These are phyloP conservation scores for Steinernema hermaphroditum DNA, from an alignment of 2,888 invertebrate genomes.

Conservation along the genomic window DNA sequence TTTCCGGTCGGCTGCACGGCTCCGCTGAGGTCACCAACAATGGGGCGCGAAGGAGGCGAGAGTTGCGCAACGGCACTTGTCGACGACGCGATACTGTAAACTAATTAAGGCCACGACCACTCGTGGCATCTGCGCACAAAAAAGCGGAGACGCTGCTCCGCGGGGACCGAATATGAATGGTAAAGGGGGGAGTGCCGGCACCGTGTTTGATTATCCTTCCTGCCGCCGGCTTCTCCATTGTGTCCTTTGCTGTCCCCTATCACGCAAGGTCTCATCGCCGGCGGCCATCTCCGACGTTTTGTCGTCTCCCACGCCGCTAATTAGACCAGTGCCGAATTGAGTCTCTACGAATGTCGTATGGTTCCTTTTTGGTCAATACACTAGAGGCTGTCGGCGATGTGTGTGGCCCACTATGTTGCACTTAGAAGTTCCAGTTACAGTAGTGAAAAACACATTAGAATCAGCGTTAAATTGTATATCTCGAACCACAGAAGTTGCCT, in stretches of 20 bases:
- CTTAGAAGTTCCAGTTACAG: no score
- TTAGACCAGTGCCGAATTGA: slow-evolving; percentile 28
- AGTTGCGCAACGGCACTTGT: slow-evolving; percentile 29
- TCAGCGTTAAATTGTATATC: no score
- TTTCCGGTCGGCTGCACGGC: slow-evolving; percentile 30
- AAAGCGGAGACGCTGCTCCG: slow-evolving; percentile 3
- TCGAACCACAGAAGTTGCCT: no score
- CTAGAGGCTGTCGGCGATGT: not conserved
- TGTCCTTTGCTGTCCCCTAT: slow-evolving; percentile 30
- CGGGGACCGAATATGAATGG: slow-evolving; percentile 22
- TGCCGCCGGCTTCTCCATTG: slow-evolving; percentile 1
- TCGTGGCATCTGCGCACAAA: not conserved
- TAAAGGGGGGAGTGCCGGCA: not conserved
- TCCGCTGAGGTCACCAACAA: slow-evolving; percentile 21
- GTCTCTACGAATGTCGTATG: no score
- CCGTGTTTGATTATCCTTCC: slow-evolving; percentile 29
- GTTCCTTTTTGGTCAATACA: no score
- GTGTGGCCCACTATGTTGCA: no score
- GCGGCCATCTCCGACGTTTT: not conserved
- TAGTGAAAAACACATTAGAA: no score
- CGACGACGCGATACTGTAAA: slow-evolving; percentile 28
- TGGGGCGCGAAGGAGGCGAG: slow-evolving; percentile 14
- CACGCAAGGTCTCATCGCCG: slow-evolving; percentile 20
- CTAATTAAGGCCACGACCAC: not conserved
- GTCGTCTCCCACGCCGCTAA: slow-evolving; percentile 9